phyloP scores from a whole-genome alignment of 2,888 invertebrate species.

The Pammene aurita region DNA sequence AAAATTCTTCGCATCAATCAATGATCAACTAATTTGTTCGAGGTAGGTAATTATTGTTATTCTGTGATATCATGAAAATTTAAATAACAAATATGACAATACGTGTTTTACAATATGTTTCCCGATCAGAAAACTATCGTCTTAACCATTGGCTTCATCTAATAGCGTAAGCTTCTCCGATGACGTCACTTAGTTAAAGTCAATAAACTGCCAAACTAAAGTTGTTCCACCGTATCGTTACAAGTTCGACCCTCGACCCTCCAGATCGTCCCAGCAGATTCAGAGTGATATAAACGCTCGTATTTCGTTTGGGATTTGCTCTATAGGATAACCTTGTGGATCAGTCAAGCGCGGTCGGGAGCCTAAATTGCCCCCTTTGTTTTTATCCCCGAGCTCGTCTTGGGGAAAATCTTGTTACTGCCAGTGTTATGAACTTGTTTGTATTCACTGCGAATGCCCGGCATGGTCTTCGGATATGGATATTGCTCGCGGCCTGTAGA shows the following conservation, averaged over 20 bases:
- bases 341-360: conserved; percentile 64
- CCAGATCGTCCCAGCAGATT: conserved; percentile 59
- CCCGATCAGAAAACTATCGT: not conserved
- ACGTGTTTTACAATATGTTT: not conserved
- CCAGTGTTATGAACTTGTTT: conserved; percentile 60
- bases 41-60: no score
- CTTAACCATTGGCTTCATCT: conserved; percentile 14
- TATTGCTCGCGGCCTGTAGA: conserved; percentile 38
- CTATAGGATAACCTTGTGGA: conserved; percentile 61
- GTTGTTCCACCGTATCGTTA: conserved; percentile 56
- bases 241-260: conserved; percentile 51
- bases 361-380: conserved; percentile 68
- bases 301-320: conserved; percentile 59
- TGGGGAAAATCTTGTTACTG: conserved; percentile 65
- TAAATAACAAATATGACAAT: no score
- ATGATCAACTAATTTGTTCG: no score
- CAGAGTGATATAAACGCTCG: conserved; percentile 63
- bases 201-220: conserved; percentile 55
- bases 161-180: conserved; percentile 25
- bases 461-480: conserved; percentile 39
- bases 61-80: no score
- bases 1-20: no score
- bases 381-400: conserved; percentile 59
- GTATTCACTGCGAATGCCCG: conserved; percentile 55
- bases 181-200: conserved; percentile 54